These are phyloP conservation scores for Phalacrocorax carbo DNA, from an alignment of 2,113 vertebrate genomes.

Conservation along the genomic window DNA sequence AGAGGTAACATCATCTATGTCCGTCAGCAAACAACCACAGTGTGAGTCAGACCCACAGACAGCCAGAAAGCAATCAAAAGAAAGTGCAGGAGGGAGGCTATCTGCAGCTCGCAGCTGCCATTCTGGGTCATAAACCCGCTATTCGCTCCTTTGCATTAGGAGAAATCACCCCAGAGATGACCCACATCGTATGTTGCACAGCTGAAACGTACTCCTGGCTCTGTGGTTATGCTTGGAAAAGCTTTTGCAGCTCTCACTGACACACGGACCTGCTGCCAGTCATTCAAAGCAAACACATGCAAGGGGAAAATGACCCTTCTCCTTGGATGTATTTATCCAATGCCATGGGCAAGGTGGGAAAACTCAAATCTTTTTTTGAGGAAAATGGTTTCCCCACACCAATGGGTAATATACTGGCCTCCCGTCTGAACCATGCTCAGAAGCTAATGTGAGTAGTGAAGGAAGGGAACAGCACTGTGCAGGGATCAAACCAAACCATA, in stretches of 20 bases:
- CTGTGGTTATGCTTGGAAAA: not conserved
- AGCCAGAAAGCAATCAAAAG: not conserved
- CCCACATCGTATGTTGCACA: fast-evolving
- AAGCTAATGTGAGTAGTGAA: not conserved
- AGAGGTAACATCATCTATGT: not conserved
- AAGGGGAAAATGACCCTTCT: not conserved
- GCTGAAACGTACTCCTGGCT: not conserved
- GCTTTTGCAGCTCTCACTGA: not conserved
- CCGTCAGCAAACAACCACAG: fast-evolving
- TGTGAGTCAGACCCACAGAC: not conserved
- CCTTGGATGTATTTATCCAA: not conserved
- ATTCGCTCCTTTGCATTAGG: not conserved
- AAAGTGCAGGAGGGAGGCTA: not conserved
- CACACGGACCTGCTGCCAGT: not conserved
- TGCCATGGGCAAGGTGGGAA: not conserved
- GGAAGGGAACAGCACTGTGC: not conserved
- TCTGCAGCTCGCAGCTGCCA: not conserved
- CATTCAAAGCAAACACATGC: not conserved
- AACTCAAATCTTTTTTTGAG: not conserved
- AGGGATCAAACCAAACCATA: not conserved
- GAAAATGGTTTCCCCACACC: not conserved
- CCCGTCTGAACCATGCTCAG: not conserved
- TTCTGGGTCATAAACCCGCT: not conserved
- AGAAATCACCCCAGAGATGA: not conserved
- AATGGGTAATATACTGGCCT: not conserved